Evolutionary conservation across 2,797 vertebrate genomes (phyloP), one percentile per base, ranked within the genome.

Genomic region (Characodon lateralis): DNA sequence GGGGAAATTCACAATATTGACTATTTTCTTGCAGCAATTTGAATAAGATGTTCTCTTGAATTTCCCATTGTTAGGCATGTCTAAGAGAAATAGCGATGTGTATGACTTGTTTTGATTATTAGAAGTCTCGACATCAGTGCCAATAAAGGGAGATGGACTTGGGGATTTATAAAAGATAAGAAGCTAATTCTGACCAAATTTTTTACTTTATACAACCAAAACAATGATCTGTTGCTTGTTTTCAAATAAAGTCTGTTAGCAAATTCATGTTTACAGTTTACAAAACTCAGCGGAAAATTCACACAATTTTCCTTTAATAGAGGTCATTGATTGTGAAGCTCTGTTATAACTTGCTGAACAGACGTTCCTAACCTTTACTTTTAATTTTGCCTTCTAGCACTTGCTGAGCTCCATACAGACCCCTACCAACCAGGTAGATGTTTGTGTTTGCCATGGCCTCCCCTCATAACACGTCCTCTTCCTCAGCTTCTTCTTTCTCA

Each of bases 381-480:
- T 48, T 13, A 66, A 41, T 72, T 55, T 12, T 22, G 46, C 10
- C 48, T 39, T 31, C 9, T 51, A 35, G 43, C 7, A 31, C 13
- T 72, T 39, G 13, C 78, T 84, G 76, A 87, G 87, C 85, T 87
- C 82, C 78, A 83, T 68, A 83, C 78, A 46, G 39, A 68, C 24
- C 22, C 39, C 22, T 68, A 46, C 77, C 87, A 90, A 90, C 79
- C 87, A 91, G 92, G 91, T 91, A 82, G 82, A 85, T 77, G 84
- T 82, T 87, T 80, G 77, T 86, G 85, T 87, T 87, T 72, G 66
- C 18, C 41, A 69, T 16, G 41, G 43, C 13, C 24, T 69, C 74
- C 82, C 85, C 90, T 88, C 83, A 80, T 88, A 83, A 87, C 90
- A 74, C 83, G 75, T 78, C 87, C 88, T 78, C 78, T 50, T 88